These are phyloP conservation scores for Neodiprion virginianus DNA, from an alignment of 1,140 invertebrate genomes.

Conservation along the genomic window DNA sequence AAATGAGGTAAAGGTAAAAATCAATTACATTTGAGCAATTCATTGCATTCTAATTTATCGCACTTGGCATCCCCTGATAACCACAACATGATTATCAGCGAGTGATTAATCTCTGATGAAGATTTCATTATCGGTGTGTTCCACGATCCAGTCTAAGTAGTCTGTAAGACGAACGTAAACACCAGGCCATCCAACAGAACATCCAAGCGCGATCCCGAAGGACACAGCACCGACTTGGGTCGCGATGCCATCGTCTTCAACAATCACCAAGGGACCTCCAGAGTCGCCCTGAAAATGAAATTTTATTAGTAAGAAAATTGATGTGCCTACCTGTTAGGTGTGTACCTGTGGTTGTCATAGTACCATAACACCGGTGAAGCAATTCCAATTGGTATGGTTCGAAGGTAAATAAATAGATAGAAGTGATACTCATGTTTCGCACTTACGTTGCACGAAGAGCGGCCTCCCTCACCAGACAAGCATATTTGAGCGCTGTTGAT, in stretches of 20 bases:
- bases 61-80: too few relatives aligned
- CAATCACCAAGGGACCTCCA: conserved; percentile 59
- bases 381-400: too few relatives aligned
- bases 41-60: too few relatives aligned
- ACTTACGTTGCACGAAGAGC: conserved; percentile 46
- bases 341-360: too few relatives aligned
- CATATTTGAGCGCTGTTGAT: conserved; percentile 61
- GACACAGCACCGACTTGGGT: conserved; percentile 63
- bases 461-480: conserved; percentile 52
- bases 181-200: conserved; percentile 61
- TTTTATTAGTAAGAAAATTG: neutral
- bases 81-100: too few relatives aligned
- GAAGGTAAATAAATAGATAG: too few relatives aligned
- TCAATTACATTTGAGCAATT: too few relatives aligned
- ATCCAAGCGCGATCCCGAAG: conserved; percentile 63
- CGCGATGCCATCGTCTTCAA: conserved; percentile 47
- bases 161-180: conserved; percentile 64
- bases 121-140: conserved; percentile 38
- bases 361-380: too few relatives aligned
- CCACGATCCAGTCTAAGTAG: conserved; percentile 64
- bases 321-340: too few relatives aligned
- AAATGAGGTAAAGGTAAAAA: too few relatives aligned
- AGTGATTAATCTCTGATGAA: too few relatives aligned
- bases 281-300: conserved; percentile 57
- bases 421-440: too few relatives aligned